Base-by-base conservation (phyloP, 2,888 invertebrate species). In the Eustalomyia histrio region DNA sequence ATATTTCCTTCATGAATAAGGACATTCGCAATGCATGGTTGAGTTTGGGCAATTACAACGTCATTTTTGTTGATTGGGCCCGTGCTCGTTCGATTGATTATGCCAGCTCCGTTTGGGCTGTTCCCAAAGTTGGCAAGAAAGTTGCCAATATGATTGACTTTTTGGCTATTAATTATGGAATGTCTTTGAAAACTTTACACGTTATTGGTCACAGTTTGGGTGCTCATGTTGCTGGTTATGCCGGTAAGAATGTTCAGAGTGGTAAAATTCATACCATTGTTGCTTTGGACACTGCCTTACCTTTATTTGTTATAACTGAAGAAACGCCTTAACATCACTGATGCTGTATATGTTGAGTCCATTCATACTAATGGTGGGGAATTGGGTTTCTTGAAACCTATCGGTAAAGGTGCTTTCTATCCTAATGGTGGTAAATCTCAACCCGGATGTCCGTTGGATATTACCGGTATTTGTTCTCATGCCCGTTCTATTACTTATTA, bases 61-160 rank as follows among this genome's bases (percentile, higher is more conserved):
- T 94, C 75, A 92, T 94, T 67, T 91, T 92, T 2, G 92, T 93
- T 10, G 93, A 93, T 85, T 94, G 93, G 93, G 90, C 89, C 1
- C 92, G 92, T 76, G 93, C 93, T 0, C 85, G 87, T n/a, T 92
- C 92, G 78, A 90, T 92, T 0, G 93, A 93, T 83, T 93, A 93
- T 83, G 89, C 92, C 57, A 86, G 91, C 12, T 92, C 93, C 1
- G 92, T 92, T 73, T 89, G 92, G 35, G 86, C 86, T 17, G 87
- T 89, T 4, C 84, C 86, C 57, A 84, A 81, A 0, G 87, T 88
- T 14, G 90, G 89, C n/a, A 76, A 84, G 65, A 85, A 86, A 74
- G 84, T 89, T 0, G 90, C 89, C 8, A 60, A 17, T 0, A 75
- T 89, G 72, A 84, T 90, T 60, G 87, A 90, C 67, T 86, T 85